A percentile compares a stretch with the other conserved stretches of the same genome.
phyloP scores from a whole-genome alignment of 53 echinoderm and acorn worm species.

The Apostichopus leukothele region DNA sequence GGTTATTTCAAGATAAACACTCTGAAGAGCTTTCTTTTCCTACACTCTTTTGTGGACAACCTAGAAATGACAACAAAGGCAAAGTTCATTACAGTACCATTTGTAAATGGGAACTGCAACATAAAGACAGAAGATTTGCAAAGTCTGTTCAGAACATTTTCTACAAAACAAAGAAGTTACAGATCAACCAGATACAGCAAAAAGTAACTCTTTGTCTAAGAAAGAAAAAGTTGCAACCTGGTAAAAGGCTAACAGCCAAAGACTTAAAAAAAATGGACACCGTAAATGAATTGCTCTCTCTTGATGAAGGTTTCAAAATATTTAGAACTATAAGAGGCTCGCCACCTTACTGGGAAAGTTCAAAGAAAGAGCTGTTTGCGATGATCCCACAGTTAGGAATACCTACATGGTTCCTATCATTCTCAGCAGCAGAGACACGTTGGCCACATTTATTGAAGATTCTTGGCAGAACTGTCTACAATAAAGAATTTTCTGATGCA shows the following conservation, averaged over 20 bases:
- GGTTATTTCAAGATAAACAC: slow-evolving; percentile 37
- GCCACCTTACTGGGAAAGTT: slow-evolving; percentile 67
- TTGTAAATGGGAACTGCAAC: slow-evolving; percentile 43
- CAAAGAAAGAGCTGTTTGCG: slow-evolving; percentile 63
- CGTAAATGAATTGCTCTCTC: slow-evolving; percentile 15
- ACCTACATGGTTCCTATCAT: slow-evolving; percentile 55
- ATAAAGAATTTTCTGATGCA: slow-evolving; percentile 36
- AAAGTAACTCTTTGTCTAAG: slow-evolving; percentile 14
- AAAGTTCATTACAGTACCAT: slow-evolving; percentile 50
- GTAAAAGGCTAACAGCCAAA: slow-evolving; percentile 25
- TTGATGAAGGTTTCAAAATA: slow-evolving; percentile 58
- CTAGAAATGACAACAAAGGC: background rate
- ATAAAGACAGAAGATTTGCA: slow-evolving; percentile 53
- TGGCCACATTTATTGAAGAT: slow-evolving; percentile 45
- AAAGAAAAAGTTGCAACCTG: slow-evolving; percentile 36
- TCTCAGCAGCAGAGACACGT: slow-evolving; percentile 58
- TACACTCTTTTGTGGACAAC: slow-evolving; percentile 47
- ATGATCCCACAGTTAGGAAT: slow-evolving; percentile 69
- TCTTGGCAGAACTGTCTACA: slow-evolving; percentile 42
- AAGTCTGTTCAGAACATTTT: slow-evolving; percentile 42
- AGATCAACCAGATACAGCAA: slow-evolving; percentile 32
- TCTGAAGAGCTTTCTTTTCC: slow-evolving; percentile 55
- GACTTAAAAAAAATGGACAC: background rate
- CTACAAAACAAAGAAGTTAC: slow-evolving; percentile 46
- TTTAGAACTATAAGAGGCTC: slow-evolving; percentile 58